Percentiles rank a stretch among this genome's conserved stretches.
These are phyloP conservation scores for Nasonovia ribisnigri DNA, from an alignment of 2,888 invertebrate species.

Conservation along the genomic window DNA sequence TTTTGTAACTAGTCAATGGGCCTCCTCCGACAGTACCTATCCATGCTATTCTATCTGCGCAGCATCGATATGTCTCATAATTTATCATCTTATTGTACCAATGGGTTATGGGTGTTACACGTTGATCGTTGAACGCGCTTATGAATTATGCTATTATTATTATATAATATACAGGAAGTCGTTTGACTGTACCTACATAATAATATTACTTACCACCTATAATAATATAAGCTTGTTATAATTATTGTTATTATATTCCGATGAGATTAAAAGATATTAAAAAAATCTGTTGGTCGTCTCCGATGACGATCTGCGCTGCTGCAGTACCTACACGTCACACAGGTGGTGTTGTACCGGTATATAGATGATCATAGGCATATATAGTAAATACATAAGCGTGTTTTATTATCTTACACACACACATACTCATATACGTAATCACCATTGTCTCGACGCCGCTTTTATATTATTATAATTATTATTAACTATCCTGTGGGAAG, in stretches of 20 bases:
- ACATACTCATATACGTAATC: neutral
- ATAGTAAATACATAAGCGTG: neutral
- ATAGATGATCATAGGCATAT: neutral
- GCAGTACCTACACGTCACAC: neutral
- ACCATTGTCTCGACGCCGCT: neutral
- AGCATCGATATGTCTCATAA: neutral
- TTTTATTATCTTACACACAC: neutral
- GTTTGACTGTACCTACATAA: neutral
- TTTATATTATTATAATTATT: constrained; percentile 3
- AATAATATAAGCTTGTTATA: neutral
- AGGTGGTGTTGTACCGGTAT: constrained; percentile 36
- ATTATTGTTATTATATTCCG: neutral
- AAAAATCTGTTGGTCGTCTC: neutral
- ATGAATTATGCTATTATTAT: neutral
- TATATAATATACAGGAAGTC: neutral
- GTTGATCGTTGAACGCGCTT: neutral
- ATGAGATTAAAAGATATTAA: neutral
- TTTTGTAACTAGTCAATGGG: too few relatives aligned
- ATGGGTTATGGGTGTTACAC: too few relatives aligned
- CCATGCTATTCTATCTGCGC: neutral
- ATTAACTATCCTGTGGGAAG: constrained; percentile 23
- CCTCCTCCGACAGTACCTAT: too few relatives aligned
- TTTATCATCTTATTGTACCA: neutral
- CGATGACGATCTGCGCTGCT: neutral
- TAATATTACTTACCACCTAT: neutral